phyloP scores from a whole-genome alignment of 2,888 invertebrate genomes.

The Sycophila texana region DNA sequence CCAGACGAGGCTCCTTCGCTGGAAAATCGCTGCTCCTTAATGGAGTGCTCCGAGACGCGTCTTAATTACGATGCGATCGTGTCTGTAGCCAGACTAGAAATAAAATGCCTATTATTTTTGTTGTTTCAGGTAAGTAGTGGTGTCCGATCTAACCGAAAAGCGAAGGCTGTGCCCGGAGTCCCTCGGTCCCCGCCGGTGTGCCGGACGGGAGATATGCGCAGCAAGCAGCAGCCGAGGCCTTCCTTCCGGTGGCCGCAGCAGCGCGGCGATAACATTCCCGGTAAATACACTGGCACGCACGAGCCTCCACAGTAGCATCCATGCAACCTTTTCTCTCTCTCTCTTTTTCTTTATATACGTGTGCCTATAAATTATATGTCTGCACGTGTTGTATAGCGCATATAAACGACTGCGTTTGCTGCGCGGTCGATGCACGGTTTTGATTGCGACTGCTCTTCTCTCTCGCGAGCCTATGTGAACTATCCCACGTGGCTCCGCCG shows the following conservation, averaged over 20 bases:
- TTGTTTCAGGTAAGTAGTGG: constrained; percentile 75
- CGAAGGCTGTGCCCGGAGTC: constrained; percentile 34
- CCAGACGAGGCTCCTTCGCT: no score
- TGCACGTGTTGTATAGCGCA: neutral
- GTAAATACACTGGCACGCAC: constrained; percentile 68
- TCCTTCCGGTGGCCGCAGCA: constrained; percentile 82
- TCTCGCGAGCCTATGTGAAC: constrained; percentile 29
- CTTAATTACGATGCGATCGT: no score
- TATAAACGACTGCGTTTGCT: constrained; percentile 3
- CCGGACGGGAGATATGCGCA: constrained; percentile 80
- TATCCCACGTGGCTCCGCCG: constrained; percentile 38
- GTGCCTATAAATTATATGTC: neutral
- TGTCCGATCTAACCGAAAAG: constrained; percentile 63
- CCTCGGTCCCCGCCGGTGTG: constrained; percentile 68
- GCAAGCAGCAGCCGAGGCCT: constrained; percentile 84
- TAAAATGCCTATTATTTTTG: constrained; percentile 48
- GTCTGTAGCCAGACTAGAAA: neutral
- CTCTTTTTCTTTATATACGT: neutral
- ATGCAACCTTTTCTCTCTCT: constrained; percentile 1
- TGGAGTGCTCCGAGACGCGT: no score
- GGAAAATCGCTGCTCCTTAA: no score
- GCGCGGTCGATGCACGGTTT: neutral
- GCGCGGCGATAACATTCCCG: constrained; percentile 80
- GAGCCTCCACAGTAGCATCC: constrained; percentile 6
- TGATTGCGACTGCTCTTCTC: neutral